Evolutionary conservation across 2,888 invertebrate genomes (phyloP), one percentile per base, ranked within the genome.

Genomic region (Cheilosia vulpina): DNA sequence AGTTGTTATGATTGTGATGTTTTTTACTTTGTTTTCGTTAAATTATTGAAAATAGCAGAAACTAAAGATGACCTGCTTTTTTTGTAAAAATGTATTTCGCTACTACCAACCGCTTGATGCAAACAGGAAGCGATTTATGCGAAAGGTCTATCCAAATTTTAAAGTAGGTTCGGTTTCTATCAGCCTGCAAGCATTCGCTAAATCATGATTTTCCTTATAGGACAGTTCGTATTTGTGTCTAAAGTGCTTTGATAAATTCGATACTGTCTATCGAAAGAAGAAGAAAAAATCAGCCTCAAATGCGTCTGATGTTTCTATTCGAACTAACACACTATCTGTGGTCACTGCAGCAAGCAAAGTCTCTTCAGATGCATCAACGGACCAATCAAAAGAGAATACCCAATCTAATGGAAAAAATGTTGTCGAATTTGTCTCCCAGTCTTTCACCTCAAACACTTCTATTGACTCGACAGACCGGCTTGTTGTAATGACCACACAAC

Each of bases 161-260:
- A 17, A 17, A 41, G 79, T 79, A 58, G 5, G 41, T 65, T n/a
- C 13, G 19, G 11, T 53, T 9, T 9, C 31, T 9, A 31, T 9
- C 31, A 9, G 5, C 2, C 9, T 41, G 21, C 3, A 47, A 19
- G 4, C 4, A 13, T 47, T 41, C 2, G 1, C 6, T 58, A 31
- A 60, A 60, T 1, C 15, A 4, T 1, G 0, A 13, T 47, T 41
- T 47, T 19, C 2, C 15, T 31, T 17, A 13, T 57, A 79, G 79
- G 79, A 79, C 2, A 15, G 41, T 1, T 58, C 57, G 2, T 58
- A 43, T 21, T 27, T 79, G 11, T 79, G 79, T 43, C 11, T 52
- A 31, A 58, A 11, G 34, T 79, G 79, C 17, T 79, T 79, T 34
- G 17, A 58, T 11, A 79, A 72, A 72, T 79, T 79, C 38, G 79